Percentiles rank a stretch among this genome's conserved stretches.
Conservation (phyloP, 2,797 vertebrate species). For the Anableps anableps region DNA sequence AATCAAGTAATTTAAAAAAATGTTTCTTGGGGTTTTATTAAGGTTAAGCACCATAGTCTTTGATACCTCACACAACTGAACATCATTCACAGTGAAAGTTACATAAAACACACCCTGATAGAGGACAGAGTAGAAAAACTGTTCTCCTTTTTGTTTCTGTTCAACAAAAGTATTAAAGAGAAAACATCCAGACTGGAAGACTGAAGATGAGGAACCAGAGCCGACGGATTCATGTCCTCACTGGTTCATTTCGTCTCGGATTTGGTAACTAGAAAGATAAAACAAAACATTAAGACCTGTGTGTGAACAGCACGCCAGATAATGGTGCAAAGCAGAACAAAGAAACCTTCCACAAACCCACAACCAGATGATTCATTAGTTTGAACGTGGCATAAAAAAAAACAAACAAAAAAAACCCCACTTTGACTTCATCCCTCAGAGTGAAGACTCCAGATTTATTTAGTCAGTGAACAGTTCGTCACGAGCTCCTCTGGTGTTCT, state of each 20-base stretch:
- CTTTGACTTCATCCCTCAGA: not conserved
- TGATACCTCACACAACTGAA: not conserved
- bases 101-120: not conserved
- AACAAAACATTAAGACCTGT: conserved; percentile 8
- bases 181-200: conserved; percentile 5
- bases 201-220: not conserved
- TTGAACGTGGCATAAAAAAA: not conserved
- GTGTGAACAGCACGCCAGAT: not conserved
- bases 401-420: not conserved
- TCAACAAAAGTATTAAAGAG: not conserved
- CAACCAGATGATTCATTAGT: conserved; percentile 18
- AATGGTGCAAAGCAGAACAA: conserved; percentile 12
- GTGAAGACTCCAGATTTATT: not conserved
- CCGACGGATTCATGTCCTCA: conserved; percentile 57
- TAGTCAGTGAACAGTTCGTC: not conserved
- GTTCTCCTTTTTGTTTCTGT: not conserved
- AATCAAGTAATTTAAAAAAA: not conserved
- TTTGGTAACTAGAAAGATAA: conserved; percentile 77
- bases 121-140: not conserved
- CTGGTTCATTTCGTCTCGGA: conserved; percentile 60
- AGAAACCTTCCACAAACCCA: conserved; percentile 20
- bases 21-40: not conserved
- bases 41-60: not conserved
- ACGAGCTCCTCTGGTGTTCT: conserved; percentile 8
- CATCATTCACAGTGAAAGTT: conserved; percentile 1